Conservation (phyloP, 2,113 vertebrate species). For the Heloderma charlesbogerti region DNA sequence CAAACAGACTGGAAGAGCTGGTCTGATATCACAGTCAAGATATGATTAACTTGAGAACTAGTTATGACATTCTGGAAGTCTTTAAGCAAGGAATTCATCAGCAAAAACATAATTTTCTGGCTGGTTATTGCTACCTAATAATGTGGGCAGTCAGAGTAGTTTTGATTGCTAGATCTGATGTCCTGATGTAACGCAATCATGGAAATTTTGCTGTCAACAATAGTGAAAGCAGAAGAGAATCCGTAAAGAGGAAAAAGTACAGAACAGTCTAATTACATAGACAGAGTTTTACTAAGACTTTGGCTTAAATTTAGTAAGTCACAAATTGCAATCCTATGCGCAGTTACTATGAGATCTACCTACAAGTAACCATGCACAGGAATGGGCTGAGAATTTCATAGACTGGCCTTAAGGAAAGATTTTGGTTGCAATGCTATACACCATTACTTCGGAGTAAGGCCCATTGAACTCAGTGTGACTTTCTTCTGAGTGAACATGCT, state of each 20-base stretch:
- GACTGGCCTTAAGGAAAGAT: neutral
- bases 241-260: neutral
- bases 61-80: neutral
- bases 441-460: no score
- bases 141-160: neutral
- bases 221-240: neutral
- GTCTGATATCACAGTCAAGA: neutral
- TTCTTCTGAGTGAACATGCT: neutral
- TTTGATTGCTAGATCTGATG: neutral
- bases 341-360: neutral
- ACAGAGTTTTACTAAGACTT: neutral
- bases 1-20: neutral
- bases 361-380: neutral
- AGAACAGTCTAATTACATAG: neutral
- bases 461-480: neutral
- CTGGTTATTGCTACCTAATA: neutral
- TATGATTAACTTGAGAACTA: neutral
- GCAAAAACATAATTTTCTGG: neutral
- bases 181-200: neutral
- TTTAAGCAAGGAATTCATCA: conserved; percentile 5
- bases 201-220: neutral
- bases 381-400: neutral
- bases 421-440: neutral
- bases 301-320: neutral
- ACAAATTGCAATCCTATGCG: neutral